Base-by-base conservation (phyloP, 2,113 vertebrate genomes). In the Megaptera novaeangliae region DNA sequence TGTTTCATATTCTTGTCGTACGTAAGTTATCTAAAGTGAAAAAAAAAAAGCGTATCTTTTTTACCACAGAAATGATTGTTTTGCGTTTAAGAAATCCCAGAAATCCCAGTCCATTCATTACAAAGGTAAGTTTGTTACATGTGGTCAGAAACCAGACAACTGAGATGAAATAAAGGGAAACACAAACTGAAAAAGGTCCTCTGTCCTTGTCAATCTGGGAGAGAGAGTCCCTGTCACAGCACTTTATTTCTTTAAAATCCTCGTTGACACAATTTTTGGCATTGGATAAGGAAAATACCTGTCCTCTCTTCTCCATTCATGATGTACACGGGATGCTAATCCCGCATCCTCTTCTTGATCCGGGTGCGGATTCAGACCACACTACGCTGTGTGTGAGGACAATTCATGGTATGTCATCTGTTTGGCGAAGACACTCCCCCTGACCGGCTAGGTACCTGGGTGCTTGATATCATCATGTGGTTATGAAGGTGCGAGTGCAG, bases 1-100 rank as follows among this genome's bases (percentile, higher is more conserved):
- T 95, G 98, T 97, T 98, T 99, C 99, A 64, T 99, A 99, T 97
- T 99, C 99, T 98, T 99, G 99, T 95, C 99, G 98, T 87, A 99
- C 97, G n/a, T 97, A 98, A 8, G 99, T 99, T 94, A 99, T 98
- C 99, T 99, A 98, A 86, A 98, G 97, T 15, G 93, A 95, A 94
- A 95, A n/a, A 69, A 69, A 97, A 78, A 86, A 46, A 46, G 36
- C 31, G 78, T 63, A 68, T 31, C 2, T 63, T 39, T 71, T 78
- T 59, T 72, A 6, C 14, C 29, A 82, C 13, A 52, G 52, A 91
- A 93, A 77, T 81, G 20, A 90, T 10, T 92, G 31, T 68, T 94
- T 93, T 85, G 59, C 64, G 69, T 83, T 63, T 64, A 86, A 94
- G 74, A 71, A 89, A 39, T 57, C 1, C 4, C 66, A 74, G 27